A percentile compares a stretch with the other conserved stretches of the same genome.
Conservation (phyloP, 2,797 vertebrate species). For the Ptychadena robeensis region DNA sequence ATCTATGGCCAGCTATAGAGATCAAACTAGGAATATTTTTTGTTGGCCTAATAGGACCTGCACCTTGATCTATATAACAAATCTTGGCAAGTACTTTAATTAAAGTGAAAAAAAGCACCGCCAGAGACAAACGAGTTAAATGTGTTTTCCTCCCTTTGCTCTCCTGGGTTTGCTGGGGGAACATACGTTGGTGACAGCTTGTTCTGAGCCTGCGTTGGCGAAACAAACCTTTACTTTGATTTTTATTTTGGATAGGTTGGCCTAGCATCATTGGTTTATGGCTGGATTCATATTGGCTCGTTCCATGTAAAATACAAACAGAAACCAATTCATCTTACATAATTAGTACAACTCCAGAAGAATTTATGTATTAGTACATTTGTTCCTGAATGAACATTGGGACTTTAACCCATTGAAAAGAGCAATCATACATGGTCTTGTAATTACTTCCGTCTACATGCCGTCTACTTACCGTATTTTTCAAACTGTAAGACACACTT, state of each 20-base stretch:
- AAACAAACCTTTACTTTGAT: conserved; percentile 62
- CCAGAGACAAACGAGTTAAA: conserved; percentile 44
- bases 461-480: too few relatives aligned
- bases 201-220: conserved; percentile 61
- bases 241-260: conserved; percentile 58
- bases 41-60: too few relatives aligned
- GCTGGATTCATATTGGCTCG: background rate
- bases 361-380: background rate
- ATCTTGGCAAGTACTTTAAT: background rate
- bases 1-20: too few relatives aligned
- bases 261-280: conserved; percentile 49
- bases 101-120: background rate
- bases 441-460: too few relatives aligned
- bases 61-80: too few relatives aligned
- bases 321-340: background rate
- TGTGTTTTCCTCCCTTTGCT: conserved; percentile 34
- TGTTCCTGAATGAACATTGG: background rate
- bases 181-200: conserved; percentile 62
- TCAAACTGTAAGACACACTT: too few relatives aligned
- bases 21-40: too few relatives aligned
- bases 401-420: too few relatives aligned
- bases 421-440: too few relatives aligned
- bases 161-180: conserved; percentile 41
- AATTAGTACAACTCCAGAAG: background rate
- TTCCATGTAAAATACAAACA: background rate